Evolutionary conservation across 2,888 invertebrate genomes (phyloP).

Genomic region (Oscheius sp.): DNA sequence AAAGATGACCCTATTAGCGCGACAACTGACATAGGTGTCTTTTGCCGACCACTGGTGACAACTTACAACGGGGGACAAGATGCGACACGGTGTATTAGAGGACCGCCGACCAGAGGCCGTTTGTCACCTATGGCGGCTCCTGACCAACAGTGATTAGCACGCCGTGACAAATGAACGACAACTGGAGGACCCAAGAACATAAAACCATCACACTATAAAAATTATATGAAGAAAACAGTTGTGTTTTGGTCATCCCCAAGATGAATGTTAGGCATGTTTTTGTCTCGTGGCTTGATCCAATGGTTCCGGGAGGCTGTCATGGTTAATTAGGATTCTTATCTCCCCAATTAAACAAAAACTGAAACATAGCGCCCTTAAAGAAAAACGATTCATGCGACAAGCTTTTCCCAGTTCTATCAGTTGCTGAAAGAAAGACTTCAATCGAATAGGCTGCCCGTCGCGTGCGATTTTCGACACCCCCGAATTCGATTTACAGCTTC

Average conservation of each 20-base stretch:
- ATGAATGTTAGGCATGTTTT: neutral
- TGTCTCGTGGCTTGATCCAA: neutral
- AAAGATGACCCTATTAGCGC: conserved; percentile 20
- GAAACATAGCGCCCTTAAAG: neutral
- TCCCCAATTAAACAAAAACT: neutral
- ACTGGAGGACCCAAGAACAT: no score
- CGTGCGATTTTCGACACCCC: conserved; percentile 33
- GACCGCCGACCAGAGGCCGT: conserved; percentile 4
- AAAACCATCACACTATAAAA: no score
- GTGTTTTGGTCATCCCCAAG: neutral
- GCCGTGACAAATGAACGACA: conserved; percentile 1
- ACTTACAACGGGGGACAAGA: conserved; percentile 26
- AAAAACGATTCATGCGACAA: no score
- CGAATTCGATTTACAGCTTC: conserved; percentile 38
- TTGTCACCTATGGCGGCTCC: conserved; percentile 20
- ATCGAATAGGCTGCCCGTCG: conserved; percentile 21
- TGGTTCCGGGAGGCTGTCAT: no score
- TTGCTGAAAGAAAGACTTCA: neutral
- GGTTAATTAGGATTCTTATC: no score
- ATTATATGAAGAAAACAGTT: no score
- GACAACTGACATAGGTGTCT: conserved; percentile 33
- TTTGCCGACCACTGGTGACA: conserved; percentile 22
- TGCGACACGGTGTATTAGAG: conserved; percentile 25
- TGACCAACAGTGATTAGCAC: conserved; percentile 21
- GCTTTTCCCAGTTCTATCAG: neutral